These are phyloP conservation scores for Antigone vipio DNA, from an alignment of 2,113 vertebrate genomes.

Conservation along the genomic window DNA sequence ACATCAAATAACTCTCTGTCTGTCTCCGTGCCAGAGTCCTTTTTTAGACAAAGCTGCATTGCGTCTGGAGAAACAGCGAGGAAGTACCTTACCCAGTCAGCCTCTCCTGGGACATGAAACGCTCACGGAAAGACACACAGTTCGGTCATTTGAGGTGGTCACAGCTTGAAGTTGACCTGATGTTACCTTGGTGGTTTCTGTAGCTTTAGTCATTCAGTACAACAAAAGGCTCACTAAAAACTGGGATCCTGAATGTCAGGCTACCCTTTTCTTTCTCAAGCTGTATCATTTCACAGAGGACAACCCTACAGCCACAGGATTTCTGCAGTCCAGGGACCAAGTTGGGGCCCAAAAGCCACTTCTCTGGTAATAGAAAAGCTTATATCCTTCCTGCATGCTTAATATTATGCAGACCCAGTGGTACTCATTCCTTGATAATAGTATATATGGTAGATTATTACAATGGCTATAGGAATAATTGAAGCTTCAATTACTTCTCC, in stretches of 20 bases:
- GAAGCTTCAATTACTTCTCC: not conserved
- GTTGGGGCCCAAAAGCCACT: not conserved
- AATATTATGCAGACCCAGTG: not conserved
- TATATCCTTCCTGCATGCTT: not conserved
- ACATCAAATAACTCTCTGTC: not conserved
- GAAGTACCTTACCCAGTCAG: not conserved
- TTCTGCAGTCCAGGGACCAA: not conserved
- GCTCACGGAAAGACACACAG: accelerated
- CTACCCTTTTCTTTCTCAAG: not conserved
- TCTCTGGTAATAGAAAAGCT: not conserved
- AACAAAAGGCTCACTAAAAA: not conserved
- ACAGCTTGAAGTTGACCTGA: not conserved
- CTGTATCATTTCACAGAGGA: not conserved
- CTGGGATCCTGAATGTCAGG: not conserved
- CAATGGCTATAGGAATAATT: not conserved
- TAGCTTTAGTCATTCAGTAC: not conserved
- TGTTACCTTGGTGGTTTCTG: not conserved
- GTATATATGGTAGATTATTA: not conserved
- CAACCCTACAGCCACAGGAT: not conserved
- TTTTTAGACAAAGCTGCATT: not conserved
- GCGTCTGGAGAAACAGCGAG: not conserved
- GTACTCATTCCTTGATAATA: not conserved
- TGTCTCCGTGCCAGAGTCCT: not conserved
- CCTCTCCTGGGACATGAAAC: not conserved
- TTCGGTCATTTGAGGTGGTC: not conserved